Evolutionary conservation across 2,888 invertebrate species (phyloP).

Genomic region (Syritta pipiens): DNA sequence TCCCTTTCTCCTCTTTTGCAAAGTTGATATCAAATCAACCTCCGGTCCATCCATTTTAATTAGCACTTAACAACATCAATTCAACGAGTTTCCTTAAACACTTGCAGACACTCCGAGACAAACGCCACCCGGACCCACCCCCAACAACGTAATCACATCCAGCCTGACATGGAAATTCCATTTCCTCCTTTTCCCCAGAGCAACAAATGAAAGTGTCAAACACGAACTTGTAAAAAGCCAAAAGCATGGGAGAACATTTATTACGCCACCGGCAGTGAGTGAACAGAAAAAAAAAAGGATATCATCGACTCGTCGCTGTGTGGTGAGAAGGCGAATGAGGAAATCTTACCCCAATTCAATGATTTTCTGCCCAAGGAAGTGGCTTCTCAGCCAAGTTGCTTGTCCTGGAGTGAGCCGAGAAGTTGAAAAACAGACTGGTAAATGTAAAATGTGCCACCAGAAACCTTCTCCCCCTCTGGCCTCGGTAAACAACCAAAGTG

Average conservation of each 20-base stretch:
- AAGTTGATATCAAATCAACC: too few species aligned
- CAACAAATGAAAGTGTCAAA: conserved; percentile 61
- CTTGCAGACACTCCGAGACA: too few species aligned
- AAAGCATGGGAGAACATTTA: conserved; percentile 61
- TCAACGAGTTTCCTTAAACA: conserved; percentile 5
- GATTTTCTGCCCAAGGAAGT: conserved; percentile 29
- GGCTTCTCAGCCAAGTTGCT: conserved; percentile 28
- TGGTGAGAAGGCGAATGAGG: conserved; percentile 21
- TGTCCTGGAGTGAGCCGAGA: conserved; percentile 33
- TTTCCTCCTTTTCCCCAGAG: conserved; percentile 45
- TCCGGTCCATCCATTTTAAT: too few species aligned
- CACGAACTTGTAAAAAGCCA: conserved; percentile 61
- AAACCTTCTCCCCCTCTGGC: conserved; percentile 42
- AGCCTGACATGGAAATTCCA: conserved; percentile 59
- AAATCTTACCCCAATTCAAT: conserved; percentile 55
- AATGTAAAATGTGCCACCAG: conserved; percentile 41
- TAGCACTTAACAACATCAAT: conserved; percentile 9
- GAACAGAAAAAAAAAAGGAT: conserved; percentile 43
- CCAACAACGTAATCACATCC: conserved; percentile 39
- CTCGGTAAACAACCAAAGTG: conserved; percentile 54
- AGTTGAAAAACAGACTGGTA: conserved; percentile 31
- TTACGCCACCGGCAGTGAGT: conserved; percentile 43
- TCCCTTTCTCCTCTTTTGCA: too few species aligned
- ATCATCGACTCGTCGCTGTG: conserved; percentile 35
- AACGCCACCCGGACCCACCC: conserved; percentile 4